Evolutionary conservation across 92 coral and sea anemone species (phyloP).

Genomic region (Plumapathes pennacea): DNA sequence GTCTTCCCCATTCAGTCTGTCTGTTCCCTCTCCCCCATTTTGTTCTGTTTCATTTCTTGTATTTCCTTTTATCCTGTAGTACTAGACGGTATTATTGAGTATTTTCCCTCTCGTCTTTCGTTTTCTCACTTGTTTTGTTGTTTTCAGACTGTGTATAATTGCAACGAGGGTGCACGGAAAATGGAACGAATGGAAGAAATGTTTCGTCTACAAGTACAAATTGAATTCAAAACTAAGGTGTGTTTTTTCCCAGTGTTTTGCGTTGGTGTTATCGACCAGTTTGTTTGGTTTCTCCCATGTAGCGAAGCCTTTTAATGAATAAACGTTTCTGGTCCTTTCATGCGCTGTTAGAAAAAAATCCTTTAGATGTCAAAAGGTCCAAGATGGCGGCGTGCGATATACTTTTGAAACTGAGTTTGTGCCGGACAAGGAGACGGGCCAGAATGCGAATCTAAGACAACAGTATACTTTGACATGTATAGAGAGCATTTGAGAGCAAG

Average conservation of each 20-base stretch:
- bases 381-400: neutral
- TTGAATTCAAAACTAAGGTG: slow-evolving; percentile 85
- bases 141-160: slow-evolving; percentile 75
- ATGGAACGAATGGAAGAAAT: slow-evolving; percentile 97
- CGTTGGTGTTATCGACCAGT: neutral
- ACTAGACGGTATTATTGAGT: neutral
- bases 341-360: neutral
- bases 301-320: no score
- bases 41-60: no score
- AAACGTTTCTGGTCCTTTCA: neutral
- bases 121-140: neutral
- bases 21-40: no score
- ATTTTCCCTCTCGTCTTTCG: neutral
- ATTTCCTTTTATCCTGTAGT: neutral
- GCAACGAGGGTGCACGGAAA: slow-evolving; percentile 97
- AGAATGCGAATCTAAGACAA: no score
- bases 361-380: neutral
- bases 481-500: no score
- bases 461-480: no score
- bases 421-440: no score
- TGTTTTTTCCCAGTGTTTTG: neutral
- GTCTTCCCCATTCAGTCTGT: no score
- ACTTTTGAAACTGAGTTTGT: no score
- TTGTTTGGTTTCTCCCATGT: no score
- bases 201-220: slow-evolving; percentile 66